Conservation (phyloP, 1,140 invertebrate genomes). For the Diprion similis region DNA sequence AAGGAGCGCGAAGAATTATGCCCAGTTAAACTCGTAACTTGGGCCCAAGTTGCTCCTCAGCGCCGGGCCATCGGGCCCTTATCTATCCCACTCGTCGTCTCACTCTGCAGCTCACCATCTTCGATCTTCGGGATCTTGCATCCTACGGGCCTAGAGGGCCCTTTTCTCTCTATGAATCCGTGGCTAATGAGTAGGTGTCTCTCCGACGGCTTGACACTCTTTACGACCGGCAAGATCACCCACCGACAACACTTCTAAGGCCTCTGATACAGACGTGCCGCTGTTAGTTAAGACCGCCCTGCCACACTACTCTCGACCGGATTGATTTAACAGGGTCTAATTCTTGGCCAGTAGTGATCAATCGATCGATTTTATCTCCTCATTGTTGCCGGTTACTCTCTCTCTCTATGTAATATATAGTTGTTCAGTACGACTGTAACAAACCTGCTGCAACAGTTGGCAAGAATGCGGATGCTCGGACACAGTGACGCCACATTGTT, state of each 20-base stretch:
- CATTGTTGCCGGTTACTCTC: too few species aligned
- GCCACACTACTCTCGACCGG: too few species aligned
- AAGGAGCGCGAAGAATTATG: neutral
- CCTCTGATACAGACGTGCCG: slow-evolving; percentile 42
- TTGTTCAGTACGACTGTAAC: too few species aligned
- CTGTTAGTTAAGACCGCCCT: too few species aligned
- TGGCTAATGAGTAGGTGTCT: slow-evolving; percentile 60
- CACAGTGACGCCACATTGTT: too few species aligned
- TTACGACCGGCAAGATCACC: slow-evolving; percentile 58
- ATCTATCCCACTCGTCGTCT: neutral
- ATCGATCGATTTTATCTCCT: too few species aligned
- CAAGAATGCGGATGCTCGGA: too few species aligned
- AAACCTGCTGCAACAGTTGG: too few species aligned
- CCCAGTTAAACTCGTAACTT: neutral
- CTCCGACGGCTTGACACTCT: slow-evolving; percentile 59
- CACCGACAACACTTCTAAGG: slow-evolving; percentile 31
- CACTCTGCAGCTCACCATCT: neutral
- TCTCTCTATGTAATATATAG: too few species aligned
- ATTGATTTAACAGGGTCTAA: too few species aligned
- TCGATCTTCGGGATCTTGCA: neutral
- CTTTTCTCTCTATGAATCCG: neutral
- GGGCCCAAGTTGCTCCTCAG: neutral
- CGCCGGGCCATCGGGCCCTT: neutral
- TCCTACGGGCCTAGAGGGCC: neutral
- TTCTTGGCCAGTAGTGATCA: too few species aligned